Evolutionary conservation across 2,797 vertebrate genomes (phyloP).

Genomic region (Leptodactylus fallax): DNA sequence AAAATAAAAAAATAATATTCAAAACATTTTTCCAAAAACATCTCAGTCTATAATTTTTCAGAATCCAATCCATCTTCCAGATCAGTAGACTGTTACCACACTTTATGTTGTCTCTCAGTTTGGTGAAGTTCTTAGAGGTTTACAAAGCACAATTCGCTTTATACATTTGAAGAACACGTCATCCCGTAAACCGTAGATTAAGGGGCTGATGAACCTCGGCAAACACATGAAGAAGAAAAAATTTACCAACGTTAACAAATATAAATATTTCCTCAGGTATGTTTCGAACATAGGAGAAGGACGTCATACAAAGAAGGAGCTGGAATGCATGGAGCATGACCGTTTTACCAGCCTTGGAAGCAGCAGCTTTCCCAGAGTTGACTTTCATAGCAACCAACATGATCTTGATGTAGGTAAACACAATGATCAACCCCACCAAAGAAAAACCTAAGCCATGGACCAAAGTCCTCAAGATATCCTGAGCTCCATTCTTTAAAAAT

Average conservation of each 20-base stretch:
- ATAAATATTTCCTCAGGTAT: background rate
- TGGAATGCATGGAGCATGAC: conserved; percentile 77
- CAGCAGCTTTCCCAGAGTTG: conserved; percentile 72
- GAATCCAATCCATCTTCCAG: too few relatives aligned
- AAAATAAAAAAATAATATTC: too few relatives aligned
- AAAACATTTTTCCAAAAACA: too few relatives aligned
- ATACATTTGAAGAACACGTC: background rate
- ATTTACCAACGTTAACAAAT: background rate
- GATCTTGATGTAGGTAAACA: conserved; percentile 62
- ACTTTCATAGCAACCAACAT: conserved; percentile 77
- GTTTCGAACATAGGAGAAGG: conserved; percentile 73
- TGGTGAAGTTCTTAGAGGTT: background rate
- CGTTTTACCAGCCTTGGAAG: conserved; percentile 77
- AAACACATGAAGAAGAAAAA: conserved; percentile 33
- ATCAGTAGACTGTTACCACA: too few relatives aligned
- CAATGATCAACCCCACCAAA: conserved; percentile 69
- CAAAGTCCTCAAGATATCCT: conserved; percentile 65
- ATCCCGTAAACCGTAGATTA: conserved; percentile 35
- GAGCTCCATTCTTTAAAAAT: background rate
- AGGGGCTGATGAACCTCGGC: conserved; percentile 23
- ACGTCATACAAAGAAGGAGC: conserved; percentile 65
- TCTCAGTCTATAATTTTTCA: too few relatives aligned
- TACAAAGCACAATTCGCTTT: background rate
- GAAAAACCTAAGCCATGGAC: conserved; percentile 65
- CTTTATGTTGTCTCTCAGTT: background rate